Evolutionary conservation across 2,113 vertebrate species (phyloP).

Genomic region (Siphamia tubifer): DNA sequence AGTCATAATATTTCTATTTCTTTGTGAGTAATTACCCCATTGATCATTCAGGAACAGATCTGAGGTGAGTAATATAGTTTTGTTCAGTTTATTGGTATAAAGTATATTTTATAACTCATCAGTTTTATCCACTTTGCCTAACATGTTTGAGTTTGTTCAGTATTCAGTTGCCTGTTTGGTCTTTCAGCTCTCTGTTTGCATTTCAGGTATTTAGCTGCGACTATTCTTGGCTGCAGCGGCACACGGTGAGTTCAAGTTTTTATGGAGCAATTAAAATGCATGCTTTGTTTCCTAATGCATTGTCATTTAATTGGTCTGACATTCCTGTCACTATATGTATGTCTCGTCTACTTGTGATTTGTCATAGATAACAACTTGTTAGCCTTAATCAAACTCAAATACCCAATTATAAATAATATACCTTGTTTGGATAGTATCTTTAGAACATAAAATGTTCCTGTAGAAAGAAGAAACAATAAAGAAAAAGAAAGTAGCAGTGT

Average conservation of each 20-base stretch:
- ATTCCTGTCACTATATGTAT: no score
- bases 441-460: no score
- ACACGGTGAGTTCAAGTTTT: neutral
- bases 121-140: neutral
- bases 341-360: no score
- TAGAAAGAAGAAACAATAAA: no score
- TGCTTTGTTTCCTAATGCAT: neutral
- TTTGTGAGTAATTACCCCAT: no score
- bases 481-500: no score
- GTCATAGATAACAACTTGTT: no score
- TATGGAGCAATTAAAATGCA: neutral
- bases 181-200: neutral
- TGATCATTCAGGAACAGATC: neutral
- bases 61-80: neutral
- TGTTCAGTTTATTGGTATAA: neutral
- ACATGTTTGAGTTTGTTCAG: neutral
- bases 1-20: no score
- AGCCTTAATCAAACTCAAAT: no score
- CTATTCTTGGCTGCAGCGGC: neutral
- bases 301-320: neutral
- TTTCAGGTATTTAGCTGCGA: neutral
- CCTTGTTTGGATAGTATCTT: no score
- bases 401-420: no score
- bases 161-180: neutral
- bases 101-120: no score